phyloP scores from a whole-genome alignment of 2,797 vertebrate genomes.

The Miichthys miiuy region DNA sequence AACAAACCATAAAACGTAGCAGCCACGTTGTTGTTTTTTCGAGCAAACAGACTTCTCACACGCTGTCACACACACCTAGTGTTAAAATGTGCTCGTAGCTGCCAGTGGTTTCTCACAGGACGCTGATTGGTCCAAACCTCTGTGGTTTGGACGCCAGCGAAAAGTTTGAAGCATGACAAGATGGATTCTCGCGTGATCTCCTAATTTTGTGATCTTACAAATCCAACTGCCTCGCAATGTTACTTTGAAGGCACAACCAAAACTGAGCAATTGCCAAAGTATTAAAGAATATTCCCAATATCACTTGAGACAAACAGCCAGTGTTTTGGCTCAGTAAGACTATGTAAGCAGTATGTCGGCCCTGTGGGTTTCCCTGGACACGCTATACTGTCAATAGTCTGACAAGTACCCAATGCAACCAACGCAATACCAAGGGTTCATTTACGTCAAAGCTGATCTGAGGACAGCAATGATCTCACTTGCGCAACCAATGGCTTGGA shows the following conservation, averaged over 20 bases:
- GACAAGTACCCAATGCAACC: slow-evolving; percentile 7
- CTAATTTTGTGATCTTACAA: no score
- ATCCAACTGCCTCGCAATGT: no score
- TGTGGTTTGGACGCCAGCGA: no score
- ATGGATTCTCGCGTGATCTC: no score
- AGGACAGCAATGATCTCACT: slow-evolving; percentile 25
- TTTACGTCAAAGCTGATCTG: slow-evolving; percentile 22
- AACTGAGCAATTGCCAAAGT: neutral
- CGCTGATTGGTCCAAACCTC: no score
- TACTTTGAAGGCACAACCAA: neutral
- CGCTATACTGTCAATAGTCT: slow-evolving; percentile 33
- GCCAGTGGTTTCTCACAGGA: no score
- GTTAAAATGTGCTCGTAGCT: no score
- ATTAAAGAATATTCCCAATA: slow-evolving; percentile 11
- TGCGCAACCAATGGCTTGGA: slow-evolving; percentile 21
- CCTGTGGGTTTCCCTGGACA: slow-evolving; percentile 41
- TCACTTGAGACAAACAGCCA: neutral
- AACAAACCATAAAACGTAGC: no score
- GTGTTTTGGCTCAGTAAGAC: neutral
- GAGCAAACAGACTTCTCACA: no score
- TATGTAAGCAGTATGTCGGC: neutral
- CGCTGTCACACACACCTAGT: no score
- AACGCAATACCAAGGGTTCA: neutral
- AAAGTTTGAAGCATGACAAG: no score
- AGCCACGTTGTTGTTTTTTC: no score